phyloP scores from a whole-genome alignment of 1,140 invertebrate genomes.

The Bradysia coprophila region DNA sequence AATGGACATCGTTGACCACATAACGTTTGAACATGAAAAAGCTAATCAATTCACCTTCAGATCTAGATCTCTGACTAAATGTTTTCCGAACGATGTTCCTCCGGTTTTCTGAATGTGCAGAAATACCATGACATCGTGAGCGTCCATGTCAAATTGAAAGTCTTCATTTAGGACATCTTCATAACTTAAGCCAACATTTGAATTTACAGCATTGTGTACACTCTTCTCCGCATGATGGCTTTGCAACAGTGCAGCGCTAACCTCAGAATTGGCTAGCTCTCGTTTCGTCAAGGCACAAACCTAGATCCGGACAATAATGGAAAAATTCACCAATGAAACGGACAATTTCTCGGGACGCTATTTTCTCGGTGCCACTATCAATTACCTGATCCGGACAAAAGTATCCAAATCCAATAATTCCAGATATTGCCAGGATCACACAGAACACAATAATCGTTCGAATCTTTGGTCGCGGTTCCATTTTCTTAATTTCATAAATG shows the following conservation, averaged over 20 bases:
- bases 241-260: too few species aligned
- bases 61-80: constrained; percentile 86
- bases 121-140: constrained; percentile 93
- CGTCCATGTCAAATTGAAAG: constrained; percentile 73
- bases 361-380: too few species aligned
- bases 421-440: constrained; percentile 54
- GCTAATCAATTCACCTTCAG: constrained; percentile 31
- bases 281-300: constrained; percentile 55
- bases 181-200: constrained; percentile 44
- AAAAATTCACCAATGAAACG: not conserved
- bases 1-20: not conserved
- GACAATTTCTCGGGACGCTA: not conserved
- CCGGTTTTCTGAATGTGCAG: constrained; percentile 89
- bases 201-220: constrained; percentile 18
- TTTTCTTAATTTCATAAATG: constrained; percentile 55
- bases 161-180: constrained; percentile 72
- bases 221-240: too few species aligned
- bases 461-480: constrained; percentile 52
- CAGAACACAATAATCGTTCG: constrained; percentile 59
- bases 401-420: constrained; percentile 72
- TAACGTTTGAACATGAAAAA: not conserved
- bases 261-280: too few species aligned
- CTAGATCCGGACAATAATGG: constrained; percentile 13
- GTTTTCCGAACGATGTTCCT: constrained; percentile 85
- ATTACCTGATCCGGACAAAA: constrained; percentile 69